A percentile compares a stretch with the other conserved stretches of the same genome.
Conservation (phyloP, 2,888 invertebrate genomes). For the Netelia inedita region DNA sequence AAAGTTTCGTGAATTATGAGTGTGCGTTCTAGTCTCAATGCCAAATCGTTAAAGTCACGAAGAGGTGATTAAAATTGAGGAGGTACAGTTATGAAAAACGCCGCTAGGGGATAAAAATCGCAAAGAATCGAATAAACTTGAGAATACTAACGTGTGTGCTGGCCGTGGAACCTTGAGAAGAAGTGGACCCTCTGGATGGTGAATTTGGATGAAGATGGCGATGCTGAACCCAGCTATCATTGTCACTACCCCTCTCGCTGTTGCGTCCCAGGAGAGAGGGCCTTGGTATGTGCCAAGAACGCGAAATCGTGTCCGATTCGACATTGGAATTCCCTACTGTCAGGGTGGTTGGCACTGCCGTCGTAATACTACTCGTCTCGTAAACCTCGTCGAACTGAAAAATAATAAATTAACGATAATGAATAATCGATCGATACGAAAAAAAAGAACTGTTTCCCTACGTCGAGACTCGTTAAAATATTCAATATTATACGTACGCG, state of each 20-base stretch:
- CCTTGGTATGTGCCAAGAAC: conserved; percentile 93
- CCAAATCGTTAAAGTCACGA: too few relatives aligned
- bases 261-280: conserved; percentile 88
- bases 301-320: conserved; percentile 74
- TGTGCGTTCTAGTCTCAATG: too few relatives aligned
- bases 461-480: neutral
- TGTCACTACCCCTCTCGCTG: conserved; percentile 81
- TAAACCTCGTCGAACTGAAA: conserved; percentile 78
- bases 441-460: neutral
- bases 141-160: conserved; percentile 90
- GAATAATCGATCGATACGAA: conserved; percentile 70
- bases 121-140: neutral
- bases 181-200: conserved; percentile 87
- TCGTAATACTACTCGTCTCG: conserved; percentile 73
- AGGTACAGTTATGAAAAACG: neutral
- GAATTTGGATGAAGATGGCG: conserved; percentile 80
- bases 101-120: neutral
- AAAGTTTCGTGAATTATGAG: too few relatives aligned
- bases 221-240: conserved; percentile 81
- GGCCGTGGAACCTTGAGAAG: conserved; percentile 89
- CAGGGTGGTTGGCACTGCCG: conserved; percentile 70
- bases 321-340: conserved; percentile 39
- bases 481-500: too few relatives aligned
- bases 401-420: conserved; percentile 32
- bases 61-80: too few relatives aligned